These are phyloP conservation scores for Heliconius himera DNA, from an alignment of 1,140 invertebrate genomes.

Conservation along the genomic window DNA sequence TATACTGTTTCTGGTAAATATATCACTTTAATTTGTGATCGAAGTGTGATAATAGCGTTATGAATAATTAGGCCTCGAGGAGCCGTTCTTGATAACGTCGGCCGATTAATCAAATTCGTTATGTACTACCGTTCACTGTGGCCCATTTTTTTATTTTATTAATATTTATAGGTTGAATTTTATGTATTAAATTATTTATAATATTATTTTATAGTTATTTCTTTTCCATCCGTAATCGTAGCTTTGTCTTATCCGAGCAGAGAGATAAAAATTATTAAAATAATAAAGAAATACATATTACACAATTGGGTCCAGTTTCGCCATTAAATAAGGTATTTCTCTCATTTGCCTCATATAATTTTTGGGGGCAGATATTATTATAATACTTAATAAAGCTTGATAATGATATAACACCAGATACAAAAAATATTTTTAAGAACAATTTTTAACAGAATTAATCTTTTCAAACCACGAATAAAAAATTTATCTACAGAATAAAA, in stretches of 20 bases:
- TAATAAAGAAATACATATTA: too few relatives aligned
- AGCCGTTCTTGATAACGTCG: constrained; percentile 30
- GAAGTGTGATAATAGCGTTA: constrained; percentile 24
- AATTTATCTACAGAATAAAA: too few relatives aligned
- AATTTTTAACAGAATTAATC: too few relatives aligned
- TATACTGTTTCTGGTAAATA: constrained; percentile 25
- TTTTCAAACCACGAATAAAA: too few relatives aligned
- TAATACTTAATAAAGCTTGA: background rate
- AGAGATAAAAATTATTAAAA: too few relatives aligned
- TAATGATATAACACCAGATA: background rate
- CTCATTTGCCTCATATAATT: background rate
- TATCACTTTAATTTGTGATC: constrained; percentile 33
- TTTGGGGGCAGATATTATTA: background rate
- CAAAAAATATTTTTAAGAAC: background rate
- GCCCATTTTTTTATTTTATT: constrained; percentile 8
- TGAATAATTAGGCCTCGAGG: constrained; percentile 33
- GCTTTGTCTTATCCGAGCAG: too few relatives aligned
- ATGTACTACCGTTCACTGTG: constrained; percentile 27
- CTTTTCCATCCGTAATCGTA: too few relatives aligned
- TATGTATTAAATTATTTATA: background rate
- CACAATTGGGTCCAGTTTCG: background rate
- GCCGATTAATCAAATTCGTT: constrained; percentile 33
- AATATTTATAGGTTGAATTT: background rate
- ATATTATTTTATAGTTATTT: too few relatives aligned
- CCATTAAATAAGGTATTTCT: background rate